Percentiles rank a stretch among this genome's conserved stretches.
Conservation (phyloP, 2,797 vertebrate species). For the Champsocephalus gunnari region DNA sequence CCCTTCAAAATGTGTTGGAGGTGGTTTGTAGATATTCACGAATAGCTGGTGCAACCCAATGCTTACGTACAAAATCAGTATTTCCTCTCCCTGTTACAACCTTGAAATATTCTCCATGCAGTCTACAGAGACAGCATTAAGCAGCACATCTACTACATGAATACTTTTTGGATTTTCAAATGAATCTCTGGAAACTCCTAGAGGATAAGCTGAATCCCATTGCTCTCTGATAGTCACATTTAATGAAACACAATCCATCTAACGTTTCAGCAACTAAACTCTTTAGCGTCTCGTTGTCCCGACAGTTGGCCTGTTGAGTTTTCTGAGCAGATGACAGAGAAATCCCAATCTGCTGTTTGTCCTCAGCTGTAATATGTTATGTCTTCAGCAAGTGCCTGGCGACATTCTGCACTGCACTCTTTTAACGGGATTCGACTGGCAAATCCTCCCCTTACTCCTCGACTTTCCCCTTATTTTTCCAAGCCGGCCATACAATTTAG, state of each 20-base stretch:
- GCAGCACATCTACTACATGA: slow-evolving; percentile 3
- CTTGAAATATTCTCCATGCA: not conserved
- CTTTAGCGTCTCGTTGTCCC: slow-evolving; percentile 19
- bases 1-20: not conserved
- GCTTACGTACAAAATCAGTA: not conserved
- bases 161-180: slow-evolving; percentile 38
- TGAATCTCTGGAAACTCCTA: slow-evolving; percentile 44
- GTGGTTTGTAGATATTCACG: not conserved
- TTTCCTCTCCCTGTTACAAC: not conserved
- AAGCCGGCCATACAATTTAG: slow-evolving; percentile 70
- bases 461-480: slow-evolving; percentile 73
- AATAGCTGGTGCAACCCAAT: not conserved
- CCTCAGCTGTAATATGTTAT: slow-evolving; percentile 66
- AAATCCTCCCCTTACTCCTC: slow-evolving; percentile 60
- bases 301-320: slow-evolving; percentile 31
- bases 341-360: slow-evolving; percentile 52
- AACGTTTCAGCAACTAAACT: slow-evolving; percentile 37
- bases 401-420: slow-evolving; percentile 39
- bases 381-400: slow-evolving; percentile 67
- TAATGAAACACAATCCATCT: slow-evolving; percentile 39
- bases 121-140: slow-evolving; percentile 15
- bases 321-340: slow-evolving; percentile 34
- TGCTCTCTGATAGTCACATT: slow-evolving; percentile 28
- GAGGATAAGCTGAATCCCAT: slow-evolving; percentile 38
- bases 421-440: slow-evolving; percentile 55